These are phyloP conservation scores for Taenioides sp. DNA, from an alignment of 2,797 vertebrate genomes.

Conservation along the genomic window DNA sequence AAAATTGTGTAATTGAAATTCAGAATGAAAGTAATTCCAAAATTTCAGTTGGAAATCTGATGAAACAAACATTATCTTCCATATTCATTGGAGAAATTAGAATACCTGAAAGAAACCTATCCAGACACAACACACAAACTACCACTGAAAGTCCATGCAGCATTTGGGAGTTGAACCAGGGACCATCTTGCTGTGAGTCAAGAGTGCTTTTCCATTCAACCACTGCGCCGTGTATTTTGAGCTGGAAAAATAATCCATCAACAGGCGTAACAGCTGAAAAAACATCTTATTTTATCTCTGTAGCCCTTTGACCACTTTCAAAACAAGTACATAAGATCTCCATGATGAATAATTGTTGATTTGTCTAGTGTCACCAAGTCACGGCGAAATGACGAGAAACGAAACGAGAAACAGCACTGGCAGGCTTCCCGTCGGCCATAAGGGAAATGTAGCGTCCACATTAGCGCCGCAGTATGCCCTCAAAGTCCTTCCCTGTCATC, in stretches of 20 bases:
- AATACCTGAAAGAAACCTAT: too few relatives aligned
- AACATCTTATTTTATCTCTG: background rate
- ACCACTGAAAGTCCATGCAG: too few relatives aligned
- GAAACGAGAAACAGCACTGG: slow-evolving; percentile 20
- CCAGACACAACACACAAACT: too few relatives aligned
- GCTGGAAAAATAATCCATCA: background rate
- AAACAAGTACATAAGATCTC: slow-evolving; percentile 19
- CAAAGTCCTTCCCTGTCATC: slow-evolving; percentile 65
- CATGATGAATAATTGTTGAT: slow-evolving; percentile 52
- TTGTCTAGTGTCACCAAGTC: slow-evolving; percentile 35
- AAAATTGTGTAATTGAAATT: too few relatives aligned
- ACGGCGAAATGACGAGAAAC: slow-evolving; percentile 37
- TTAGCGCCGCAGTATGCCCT: slow-evolving; percentile 44
- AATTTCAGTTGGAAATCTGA: too few relatives aligned
- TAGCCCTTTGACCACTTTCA: background rate
- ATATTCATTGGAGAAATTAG: too few relatives aligned
- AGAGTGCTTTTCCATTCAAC: too few relatives aligned
- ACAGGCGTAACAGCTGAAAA: background rate
- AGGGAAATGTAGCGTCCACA: slow-evolving; percentile 39
- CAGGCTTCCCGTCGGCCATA: slow-evolving; percentile 36
- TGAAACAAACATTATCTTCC: too few relatives aligned
- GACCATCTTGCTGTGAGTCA: too few relatives aligned
- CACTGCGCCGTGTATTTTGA: background rate
- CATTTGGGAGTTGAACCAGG: too few relatives aligned
- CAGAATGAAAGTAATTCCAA: too few relatives aligned